phyloP scores from a whole-genome alignment of 2,113 vertebrate genomes.

The Globicephala melas region DNA sequence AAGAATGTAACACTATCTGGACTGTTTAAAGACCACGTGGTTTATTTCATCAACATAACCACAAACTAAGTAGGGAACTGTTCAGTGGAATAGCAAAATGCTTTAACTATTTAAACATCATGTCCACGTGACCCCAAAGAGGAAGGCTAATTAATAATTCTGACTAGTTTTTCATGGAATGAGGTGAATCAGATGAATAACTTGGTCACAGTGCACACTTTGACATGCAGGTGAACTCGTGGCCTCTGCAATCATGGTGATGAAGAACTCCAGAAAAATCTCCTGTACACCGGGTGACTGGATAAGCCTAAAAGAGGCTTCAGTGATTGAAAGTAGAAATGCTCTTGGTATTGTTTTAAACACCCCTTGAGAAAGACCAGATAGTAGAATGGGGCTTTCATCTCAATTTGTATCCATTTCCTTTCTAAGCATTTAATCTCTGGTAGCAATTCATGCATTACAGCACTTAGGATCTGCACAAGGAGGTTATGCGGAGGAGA shows the following conservation, averaged over 20 bases:
- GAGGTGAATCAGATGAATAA: not conserved
- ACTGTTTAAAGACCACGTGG: not conserved
- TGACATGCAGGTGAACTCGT: not conserved
- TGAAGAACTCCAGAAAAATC: not conserved
- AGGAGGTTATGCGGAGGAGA: too few species aligned
- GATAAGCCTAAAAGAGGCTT: not conserved
- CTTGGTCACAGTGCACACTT: not conserved
- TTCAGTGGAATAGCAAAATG: not conserved
- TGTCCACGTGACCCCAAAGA: accelerated
- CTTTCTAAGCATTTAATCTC: not conserved
- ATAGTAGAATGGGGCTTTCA: not conserved
- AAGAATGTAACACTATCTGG: not conserved
- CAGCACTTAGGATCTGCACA: not conserved
- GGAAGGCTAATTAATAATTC: not conserved
- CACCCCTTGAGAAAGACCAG: not conserved
- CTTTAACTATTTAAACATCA: not conserved
- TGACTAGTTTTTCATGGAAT: not conserved
- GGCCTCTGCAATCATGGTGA: not conserved
- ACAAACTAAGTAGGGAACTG: accelerated
- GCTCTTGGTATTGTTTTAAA: not conserved
- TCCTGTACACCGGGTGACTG: not conserved
- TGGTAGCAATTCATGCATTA: not conserved
- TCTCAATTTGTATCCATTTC: not conserved
- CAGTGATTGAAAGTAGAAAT: not conserved
- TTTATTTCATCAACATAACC: not conserved